These are phyloP conservation scores for Hyperoplus lanceolatus DNA, from an alignment of 2,797 vertebrate species.

Conservation along the genomic window DNA sequence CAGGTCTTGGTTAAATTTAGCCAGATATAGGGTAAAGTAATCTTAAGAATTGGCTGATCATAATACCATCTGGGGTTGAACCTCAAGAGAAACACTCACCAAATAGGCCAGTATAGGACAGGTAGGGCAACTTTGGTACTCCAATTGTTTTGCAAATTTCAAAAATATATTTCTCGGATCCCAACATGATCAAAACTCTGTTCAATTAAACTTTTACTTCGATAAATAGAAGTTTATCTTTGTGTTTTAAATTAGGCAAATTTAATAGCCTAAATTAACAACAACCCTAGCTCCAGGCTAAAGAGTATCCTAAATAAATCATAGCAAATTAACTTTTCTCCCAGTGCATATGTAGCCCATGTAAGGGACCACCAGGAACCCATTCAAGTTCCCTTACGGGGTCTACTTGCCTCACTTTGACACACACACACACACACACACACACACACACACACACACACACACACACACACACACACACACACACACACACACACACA, in stretches of 20 bases:
- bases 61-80: constrained; percentile 67
- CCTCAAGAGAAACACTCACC: constrained; percentile 29
- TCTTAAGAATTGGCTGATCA: constrained; percentile 63
- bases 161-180: neutral
- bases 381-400: neutral
- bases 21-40: constrained; percentile 64
- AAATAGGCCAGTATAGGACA: constrained; percentile 28
- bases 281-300: neutral
- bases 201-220: neutral
- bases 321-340: neutral
- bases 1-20: constrained; percentile 39
- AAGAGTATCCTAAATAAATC: too few relatives aligned
- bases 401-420: constrained; percentile 39
- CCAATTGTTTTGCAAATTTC: neutral
- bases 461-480: too few relatives aligned
- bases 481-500: too few relatives aligned
- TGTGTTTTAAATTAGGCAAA: neutral
- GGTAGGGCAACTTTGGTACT: constrained; percentile 28
- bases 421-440: neutral
- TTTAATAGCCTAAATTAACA: neutral
- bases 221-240: neutral
- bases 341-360: neutral
- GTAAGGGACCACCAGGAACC: neutral
- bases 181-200: neutral
- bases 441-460: too few relatives aligned